These are phyloP conservation scores for Cebidichthys violaceus DNA, from an alignment of 2,113 vertebrate species.

Conservation along the genomic window DNA sequence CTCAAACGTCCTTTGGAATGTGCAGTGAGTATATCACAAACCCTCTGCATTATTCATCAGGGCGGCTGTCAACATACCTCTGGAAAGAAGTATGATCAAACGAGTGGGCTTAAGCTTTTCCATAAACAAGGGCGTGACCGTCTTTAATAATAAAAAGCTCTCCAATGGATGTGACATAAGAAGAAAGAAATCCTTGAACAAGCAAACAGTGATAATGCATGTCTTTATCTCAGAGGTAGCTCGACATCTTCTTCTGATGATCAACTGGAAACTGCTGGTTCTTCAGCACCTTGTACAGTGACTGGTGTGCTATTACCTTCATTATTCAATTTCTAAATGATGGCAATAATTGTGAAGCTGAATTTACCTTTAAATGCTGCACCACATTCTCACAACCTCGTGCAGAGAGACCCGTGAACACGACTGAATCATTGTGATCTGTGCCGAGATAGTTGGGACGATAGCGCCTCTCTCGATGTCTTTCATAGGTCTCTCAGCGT, in stretches of 20 bases:
- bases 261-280: constrained; percentile 12
- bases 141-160: constrained; percentile 61
- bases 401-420: constrained; percentile 15
- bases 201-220: constrained; percentile 23
- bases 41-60: constrained; percentile 69
- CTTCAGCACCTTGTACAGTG: not conserved
- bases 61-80: constrained; percentile 49
- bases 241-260: constrained; percentile 18
- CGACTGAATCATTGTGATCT: not conserved
- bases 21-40: constrained; percentile 4
- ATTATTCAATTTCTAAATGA: constrained; percentile 11
- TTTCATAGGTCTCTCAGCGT: not conserved
- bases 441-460: constrained; percentile 11
- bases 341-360: not conserved
- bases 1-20: constrained; percentile 41
- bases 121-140: constrained; percentile 62
- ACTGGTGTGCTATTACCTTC: not conserved
- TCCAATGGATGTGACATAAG: constrained; percentile 56
- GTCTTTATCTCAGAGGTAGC: constrained; percentile 17
- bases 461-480: not conserved
- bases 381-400: constrained; percentile 10
- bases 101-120: constrained; percentile 40
- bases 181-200: constrained; percentile 19
- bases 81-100: constrained; percentile 40
- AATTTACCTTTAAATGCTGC: constrained; percentile 12